phyloP scores from a whole-genome alignment of 2,888 invertebrate genomes.

The Philhelius pedissequus region DNA sequence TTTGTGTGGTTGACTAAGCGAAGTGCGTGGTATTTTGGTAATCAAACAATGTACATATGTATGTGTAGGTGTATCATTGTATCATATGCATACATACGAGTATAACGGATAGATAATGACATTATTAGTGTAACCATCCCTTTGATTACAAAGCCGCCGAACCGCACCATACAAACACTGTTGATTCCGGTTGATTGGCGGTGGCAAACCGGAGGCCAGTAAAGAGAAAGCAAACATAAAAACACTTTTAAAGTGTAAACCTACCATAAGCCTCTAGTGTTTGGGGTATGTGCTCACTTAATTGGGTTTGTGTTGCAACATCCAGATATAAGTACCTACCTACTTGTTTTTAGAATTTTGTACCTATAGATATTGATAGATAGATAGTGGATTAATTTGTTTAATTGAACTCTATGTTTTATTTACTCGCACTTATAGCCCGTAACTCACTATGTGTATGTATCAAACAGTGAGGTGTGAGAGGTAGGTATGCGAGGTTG shows the following conservation, averaged over 20 bases:
- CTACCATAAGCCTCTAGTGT: constrained; percentile 13
- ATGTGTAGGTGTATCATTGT: too few species aligned
- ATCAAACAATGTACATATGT: constrained; percentile 38
- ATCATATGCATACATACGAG: too few species aligned
- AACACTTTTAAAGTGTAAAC: constrained; percentile 59
- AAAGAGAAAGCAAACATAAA: constrained; percentile 11
- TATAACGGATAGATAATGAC: constrained; percentile 62
- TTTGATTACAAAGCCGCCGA: constrained; percentile 50
- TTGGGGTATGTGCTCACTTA: constrained; percentile 6
- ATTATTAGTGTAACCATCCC: constrained; percentile 62
- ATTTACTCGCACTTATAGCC: constrained; percentile 42
- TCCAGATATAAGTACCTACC: background rate
- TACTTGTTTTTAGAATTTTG: background rate
- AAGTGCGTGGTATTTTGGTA: constrained; percentile 55
- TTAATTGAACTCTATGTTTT: constrained; percentile 66
- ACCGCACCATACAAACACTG: constrained; percentile 5
- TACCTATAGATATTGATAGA: too few species aligned
- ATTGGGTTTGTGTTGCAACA: background rate
- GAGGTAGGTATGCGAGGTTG: background rate
- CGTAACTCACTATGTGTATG: background rate
- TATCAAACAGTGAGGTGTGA: background rate
- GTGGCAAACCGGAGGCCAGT: background rate
- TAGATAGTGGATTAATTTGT: constrained; percentile 59
- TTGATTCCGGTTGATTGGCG: constrained; percentile 8
- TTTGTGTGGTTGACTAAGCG: constrained; percentile 45